Conservation (phyloP, 2,888 invertebrate genomes). For the Andrena bicolor region DNA sequence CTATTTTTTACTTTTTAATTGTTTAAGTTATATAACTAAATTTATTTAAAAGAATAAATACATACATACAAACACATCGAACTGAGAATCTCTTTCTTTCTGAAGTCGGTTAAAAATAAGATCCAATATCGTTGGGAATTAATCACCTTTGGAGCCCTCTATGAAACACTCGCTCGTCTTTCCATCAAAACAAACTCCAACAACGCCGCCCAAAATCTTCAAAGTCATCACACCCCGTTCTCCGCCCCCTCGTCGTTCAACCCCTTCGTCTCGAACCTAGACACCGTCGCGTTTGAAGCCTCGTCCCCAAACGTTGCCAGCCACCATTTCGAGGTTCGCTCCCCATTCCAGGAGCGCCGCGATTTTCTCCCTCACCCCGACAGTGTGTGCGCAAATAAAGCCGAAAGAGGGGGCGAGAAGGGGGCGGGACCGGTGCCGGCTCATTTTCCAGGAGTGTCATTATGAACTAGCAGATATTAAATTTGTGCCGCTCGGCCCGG, state of each 20-base stretch:
- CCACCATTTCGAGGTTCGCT: neutral
- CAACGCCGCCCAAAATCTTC: too few relatives aligned
- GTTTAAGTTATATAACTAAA: too few relatives aligned
- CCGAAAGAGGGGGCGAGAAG: conserved; percentile 1
- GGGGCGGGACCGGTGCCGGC: conserved; percentile 47
- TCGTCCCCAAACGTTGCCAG: neutral
- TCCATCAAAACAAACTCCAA: too few relatives aligned
- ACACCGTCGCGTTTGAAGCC: conserved; percentile 20
- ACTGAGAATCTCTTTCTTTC: too few relatives aligned
- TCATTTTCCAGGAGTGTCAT: conserved; percentile 76
- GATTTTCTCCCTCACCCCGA: conserved; percentile 25
- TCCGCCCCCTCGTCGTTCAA: conserved; percentile 24
- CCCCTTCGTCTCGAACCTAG: neutral
- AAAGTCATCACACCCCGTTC: neutral
- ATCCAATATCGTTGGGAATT: too few relatives aligned
- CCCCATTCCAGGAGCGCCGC: neutral
- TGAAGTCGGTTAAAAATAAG: too few relatives aligned
- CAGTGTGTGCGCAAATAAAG: conserved; percentile 56
- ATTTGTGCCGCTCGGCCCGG: conserved; percentile 75
- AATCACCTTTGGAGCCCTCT: too few relatives aligned
- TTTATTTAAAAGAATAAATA: too few relatives aligned
- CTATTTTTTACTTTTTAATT: too few relatives aligned
- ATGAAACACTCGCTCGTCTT: too few relatives aligned
- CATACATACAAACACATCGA: too few relatives aligned
- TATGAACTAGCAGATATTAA: conserved; percentile 76